Evolutionary conservation across 2,113 vertebrate species (phyloP).

Genomic region (Notarius quadriscutis): DNA sequence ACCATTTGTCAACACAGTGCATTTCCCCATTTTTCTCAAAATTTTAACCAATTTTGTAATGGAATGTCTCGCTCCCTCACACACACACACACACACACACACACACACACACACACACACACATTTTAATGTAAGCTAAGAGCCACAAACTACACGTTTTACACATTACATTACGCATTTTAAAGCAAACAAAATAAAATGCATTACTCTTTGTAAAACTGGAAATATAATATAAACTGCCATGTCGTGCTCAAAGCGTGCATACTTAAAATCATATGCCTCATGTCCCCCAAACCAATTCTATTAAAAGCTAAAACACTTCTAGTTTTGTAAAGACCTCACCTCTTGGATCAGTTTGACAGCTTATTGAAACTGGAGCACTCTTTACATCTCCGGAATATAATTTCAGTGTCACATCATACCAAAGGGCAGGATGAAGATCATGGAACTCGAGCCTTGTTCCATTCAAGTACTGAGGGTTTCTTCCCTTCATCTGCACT

Average conservation of each 20-base stretch:
- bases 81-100: no score
- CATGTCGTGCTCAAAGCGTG: not conserved
- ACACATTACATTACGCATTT: not conserved
- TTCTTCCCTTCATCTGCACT: slow-evolving; percentile 54
- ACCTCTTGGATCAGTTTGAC: slow-evolving; percentile 65
- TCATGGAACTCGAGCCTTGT: not conserved
- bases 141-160: not conserved
- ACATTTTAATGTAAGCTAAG: no score
- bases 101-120: no score
- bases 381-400: slow-evolving; percentile 42
- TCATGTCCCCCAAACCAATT: not conserved
- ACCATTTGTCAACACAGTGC: no score
- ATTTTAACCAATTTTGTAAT: no score
- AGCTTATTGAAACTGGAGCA: slow-evolving; percentile 44
- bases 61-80: no score
- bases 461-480: fast-evolving
- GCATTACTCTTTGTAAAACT: not conserved
- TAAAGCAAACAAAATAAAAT: not conserved
- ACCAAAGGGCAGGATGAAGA: slow-evolving; percentile 64
- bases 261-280: not conserved
- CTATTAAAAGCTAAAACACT: not conserved
- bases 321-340: not conserved
- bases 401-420: slow-evolving; percentile 55
- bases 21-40: no score
- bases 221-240: not conserved